These are phyloP conservation scores for Rhizoglyphus robini DNA, from an alignment of 1,140 invertebrate species.

Conservation along the genomic window DNA sequence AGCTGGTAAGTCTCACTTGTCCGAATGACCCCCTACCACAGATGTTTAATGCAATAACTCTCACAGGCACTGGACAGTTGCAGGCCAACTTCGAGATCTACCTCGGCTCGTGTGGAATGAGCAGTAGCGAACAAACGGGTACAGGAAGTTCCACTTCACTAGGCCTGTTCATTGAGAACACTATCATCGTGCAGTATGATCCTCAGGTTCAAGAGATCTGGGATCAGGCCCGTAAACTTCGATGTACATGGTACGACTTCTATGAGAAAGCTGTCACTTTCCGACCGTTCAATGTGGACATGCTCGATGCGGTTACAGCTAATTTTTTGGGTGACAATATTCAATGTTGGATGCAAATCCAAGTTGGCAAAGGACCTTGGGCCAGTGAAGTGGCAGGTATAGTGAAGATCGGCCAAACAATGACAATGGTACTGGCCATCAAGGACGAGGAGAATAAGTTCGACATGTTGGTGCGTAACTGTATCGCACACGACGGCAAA, in stretches of 20 bases:
- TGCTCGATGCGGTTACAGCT: slow-evolving; percentile 79
- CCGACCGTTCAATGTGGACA: slow-evolving; percentile 75
- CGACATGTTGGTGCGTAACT: slow-evolving; percentile 86
- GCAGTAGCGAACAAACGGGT: slow-evolving; percentile 20
- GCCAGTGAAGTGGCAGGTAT: slow-evolving; percentile 83
- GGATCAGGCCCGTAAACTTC: slow-evolving; percentile 58
- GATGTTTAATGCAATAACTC: too few species aligned
- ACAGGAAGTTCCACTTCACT: background rate
- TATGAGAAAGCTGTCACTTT: slow-evolving; percentile 88
- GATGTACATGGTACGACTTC: slow-evolving; percentile 88
- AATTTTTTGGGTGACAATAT: slow-evolving; percentile 88
- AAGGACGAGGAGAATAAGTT: slow-evolving; percentile 92
- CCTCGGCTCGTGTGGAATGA: slow-evolving; percentile 44
- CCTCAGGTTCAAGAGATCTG: slow-evolving; percentile 78
- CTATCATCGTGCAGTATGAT: slow-evolving; percentile 87
- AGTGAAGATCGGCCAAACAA: slow-evolving; percentile 87
- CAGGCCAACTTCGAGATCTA: slow-evolving; percentile 83
- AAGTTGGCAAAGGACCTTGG: slow-evolving; percentile 89
- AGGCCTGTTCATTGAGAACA: slow-evolving; percentile 75
- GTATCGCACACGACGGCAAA: slow-evolving; percentile 85
- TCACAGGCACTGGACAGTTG: slow-evolving; percentile 62
- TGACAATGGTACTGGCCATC: slow-evolving; percentile 92
- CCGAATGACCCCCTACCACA: background rate
- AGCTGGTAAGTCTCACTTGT: slow-evolving; percentile 35
- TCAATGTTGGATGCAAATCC: slow-evolving; percentile 92